Evolutionary conservation across 2,888 invertebrate genomes (phyloP).

Genomic region (Ferrisia virgata): DNA sequence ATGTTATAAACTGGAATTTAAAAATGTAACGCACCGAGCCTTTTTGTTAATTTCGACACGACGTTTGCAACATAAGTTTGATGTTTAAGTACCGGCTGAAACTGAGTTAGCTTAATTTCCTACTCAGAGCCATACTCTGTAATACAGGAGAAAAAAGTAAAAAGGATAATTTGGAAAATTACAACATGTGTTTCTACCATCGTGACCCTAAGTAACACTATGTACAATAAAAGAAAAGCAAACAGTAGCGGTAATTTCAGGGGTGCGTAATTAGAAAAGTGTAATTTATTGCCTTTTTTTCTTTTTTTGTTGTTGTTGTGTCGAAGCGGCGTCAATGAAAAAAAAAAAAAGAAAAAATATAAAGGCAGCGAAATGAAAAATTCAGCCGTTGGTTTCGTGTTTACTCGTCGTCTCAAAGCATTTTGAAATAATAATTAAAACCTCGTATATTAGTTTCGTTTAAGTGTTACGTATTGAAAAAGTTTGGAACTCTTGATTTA

Average conservation of each 20-base stretch:
- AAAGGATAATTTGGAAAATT: conserved; percentile 30
- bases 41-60: conserved; percentile 18
- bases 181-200: conserved; percentile 26
- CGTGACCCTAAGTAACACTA: neutral
- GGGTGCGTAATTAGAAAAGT: conserved; percentile 28
- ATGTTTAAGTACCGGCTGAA: conserved; percentile 28
- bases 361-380: conserved; percentile 8
- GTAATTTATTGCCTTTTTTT: conserved; percentile 21
- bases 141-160: neutral
- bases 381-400: neutral
- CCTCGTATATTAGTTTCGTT: conserved; percentile 6
- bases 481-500: neutral
- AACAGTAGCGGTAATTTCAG: conserved; percentile 13
- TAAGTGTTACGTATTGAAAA: neutral
- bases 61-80: conserved; percentile 13
- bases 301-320: neutral
- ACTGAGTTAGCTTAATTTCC: conserved; percentile 23
- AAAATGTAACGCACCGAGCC: neutral
- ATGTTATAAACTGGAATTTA: conserved; percentile 13
- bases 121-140: neutral
- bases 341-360: conserved; percentile 11
- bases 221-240: conserved; percentile 16
- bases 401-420: conserved; percentile 3
- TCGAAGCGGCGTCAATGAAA: conserved; percentile 18
- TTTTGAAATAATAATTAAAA: conserved; percentile 21